Conservation (phyloP, 1,140 invertebrate species). For the Nilaparvata lugens region DNA sequence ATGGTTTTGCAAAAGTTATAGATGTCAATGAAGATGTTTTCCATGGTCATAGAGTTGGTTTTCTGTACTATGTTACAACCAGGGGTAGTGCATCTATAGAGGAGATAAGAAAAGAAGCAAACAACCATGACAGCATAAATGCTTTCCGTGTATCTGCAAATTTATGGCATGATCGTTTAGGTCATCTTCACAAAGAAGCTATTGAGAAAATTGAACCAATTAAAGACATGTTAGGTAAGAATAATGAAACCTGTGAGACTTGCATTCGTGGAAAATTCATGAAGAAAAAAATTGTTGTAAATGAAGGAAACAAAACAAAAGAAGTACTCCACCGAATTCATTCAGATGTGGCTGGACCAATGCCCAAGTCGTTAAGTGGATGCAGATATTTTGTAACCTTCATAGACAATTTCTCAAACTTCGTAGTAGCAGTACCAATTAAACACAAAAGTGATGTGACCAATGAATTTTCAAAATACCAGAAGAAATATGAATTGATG, state of each 20-base stretch:
- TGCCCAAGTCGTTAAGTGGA: neutral
- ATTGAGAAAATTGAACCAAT: neutral
- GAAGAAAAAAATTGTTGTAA: no score
- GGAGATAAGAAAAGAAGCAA: no score
- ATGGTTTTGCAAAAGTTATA: neutral
- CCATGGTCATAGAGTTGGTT: no score
- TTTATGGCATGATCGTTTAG: neutral
- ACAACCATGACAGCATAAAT: no score
- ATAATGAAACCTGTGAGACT: no score
- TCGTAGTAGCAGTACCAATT: neutral
- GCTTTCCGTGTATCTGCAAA: no score
- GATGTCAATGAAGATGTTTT: neutral
- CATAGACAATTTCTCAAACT: constrained; percentile 14
- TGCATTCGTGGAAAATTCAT: no score
- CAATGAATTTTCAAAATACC: constrained; percentile 1
- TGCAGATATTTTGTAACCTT: constrained; percentile 10
- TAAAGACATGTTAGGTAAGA: neutral
- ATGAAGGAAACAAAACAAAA: no score
- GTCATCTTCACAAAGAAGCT: neutral
- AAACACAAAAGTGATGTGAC: constrained; percentile 13
- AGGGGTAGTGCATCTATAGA: no score
- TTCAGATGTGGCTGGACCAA: constrained; percentile 12
- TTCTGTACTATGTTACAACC: neutral
- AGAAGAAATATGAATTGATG: constrained; percentile 3
- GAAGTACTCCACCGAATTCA: neutral